These are phyloP conservation scores for Bettongia penicillata DNA, from an alignment of 2,113 vertebrate genomes.

Conservation along the genomic window DNA sequence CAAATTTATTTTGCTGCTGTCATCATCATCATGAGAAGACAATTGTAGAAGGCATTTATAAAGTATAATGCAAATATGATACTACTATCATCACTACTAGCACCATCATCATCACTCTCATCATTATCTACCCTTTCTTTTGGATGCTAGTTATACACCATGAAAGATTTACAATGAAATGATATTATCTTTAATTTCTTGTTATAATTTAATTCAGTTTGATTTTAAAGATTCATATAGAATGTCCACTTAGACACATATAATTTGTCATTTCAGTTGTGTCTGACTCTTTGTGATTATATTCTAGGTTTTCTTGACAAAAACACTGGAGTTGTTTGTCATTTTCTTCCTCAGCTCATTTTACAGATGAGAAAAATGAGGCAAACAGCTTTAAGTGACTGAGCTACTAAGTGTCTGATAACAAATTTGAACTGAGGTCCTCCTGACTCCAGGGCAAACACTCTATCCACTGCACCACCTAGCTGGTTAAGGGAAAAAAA, in stretches of 20 bases:
- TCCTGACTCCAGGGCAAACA: neutral
- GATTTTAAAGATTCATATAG: neutral
- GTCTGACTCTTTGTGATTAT: neutral
- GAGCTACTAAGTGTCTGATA: neutral
- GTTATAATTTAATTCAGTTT: too few species aligned
- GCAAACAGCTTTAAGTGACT: neutral
- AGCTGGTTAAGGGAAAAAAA: neutral
- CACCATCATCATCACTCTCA: too few species aligned
- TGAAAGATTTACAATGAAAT: too few species aligned
- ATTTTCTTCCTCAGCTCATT: neutral
- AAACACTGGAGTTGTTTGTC: neutral
- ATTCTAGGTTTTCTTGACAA: neutral
- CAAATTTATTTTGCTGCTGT: too few species aligned
- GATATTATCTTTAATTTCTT: too few species aligned
- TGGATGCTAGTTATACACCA: too few species aligned
- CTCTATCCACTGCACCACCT: neutral
- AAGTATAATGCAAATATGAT: too few species aligned
- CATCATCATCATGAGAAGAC: too few species aligned
- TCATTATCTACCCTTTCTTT: too few species aligned
- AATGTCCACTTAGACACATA: too few species aligned
- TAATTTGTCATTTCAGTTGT: neutral
- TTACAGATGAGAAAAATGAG: neutral
- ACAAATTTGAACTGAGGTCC: neutral
- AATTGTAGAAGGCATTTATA: too few species aligned
- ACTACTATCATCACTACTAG: too few species aligned